Base-by-base conservation (phyloP, 2,797 vertebrate species). In the Acanthornis magna region DNA sequence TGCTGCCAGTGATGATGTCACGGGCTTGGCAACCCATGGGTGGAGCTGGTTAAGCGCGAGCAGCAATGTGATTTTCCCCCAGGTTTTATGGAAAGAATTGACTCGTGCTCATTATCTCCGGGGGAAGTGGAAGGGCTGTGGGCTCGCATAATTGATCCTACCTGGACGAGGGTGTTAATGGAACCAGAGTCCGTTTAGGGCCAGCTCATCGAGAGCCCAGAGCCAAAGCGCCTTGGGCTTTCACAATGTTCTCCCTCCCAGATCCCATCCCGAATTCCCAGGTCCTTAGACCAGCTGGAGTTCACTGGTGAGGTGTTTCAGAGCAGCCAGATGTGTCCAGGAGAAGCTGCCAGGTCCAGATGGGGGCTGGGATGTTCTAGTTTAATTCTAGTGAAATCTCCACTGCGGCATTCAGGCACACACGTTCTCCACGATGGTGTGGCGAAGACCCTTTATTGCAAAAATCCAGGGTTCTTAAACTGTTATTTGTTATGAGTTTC, bases 1-100 rank as follows among this genome's bases (percentile, higher is more conserved):
- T 88, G 95, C 50, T 98, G 98, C 98, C 98, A 98, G 97, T 96
- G 96, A 36, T 98, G 98, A 98, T 98, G 98, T 98, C 98, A 98
- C 77, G 15, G 83, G 60, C 96, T 96, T 98, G 98, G 98, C 96
- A 97, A 97, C 30, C 50, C n/a, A 4, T 10, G 50, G 95, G 93
- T 84, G 77, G 85, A 26, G 73, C 21, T 93, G 90, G 85, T 93
- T 42, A 76, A 90, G 90, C 96, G 89, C 87, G 95, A 97, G 94
- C 45, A 96, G 91, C 43, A 68, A 86, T 27, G 74, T 29, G 83
- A 95, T 93, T 93, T 75, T 55, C 54, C 84, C 61, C 57, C 0
- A 4, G 1, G 36, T 93, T 68, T 75, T 66, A 32, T 4, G 26
- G 67, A 53, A 77, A 92, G 25, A 65, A 42, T 71, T 72, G 48